Evolutionary conservation across 1,140 invertebrate genomes (phyloP).

Genomic region (Eupristina koningsbergeri): DNA sequence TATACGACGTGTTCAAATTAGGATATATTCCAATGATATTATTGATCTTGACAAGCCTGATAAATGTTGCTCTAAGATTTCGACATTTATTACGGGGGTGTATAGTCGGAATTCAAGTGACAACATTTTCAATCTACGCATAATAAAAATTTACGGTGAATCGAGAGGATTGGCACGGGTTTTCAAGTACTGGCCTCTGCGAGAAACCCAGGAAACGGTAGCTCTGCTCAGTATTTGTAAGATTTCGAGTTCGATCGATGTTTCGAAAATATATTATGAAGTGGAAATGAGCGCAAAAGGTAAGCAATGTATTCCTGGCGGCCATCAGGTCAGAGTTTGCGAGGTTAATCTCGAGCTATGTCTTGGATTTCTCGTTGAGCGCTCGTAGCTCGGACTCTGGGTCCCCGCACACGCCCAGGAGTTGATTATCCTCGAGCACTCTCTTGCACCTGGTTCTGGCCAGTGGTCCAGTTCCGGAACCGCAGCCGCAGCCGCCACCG

Average conservation of each 20-base stretch:
- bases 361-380: neutral
- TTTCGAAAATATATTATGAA: too few species aligned
- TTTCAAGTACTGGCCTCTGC: too few species aligned
- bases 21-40: neutral
- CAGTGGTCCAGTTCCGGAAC: constrained; percentile 18
- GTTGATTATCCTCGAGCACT: neutral
- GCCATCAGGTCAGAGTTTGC: too few species aligned
- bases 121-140: neutral
- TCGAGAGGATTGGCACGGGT: too few species aligned
- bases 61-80: too few species aligned
- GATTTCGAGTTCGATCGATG: neutral
- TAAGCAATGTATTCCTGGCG: too few species aligned
- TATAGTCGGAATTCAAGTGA: neutral
- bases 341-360: too few species aligned
- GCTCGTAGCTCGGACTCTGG: neutral
- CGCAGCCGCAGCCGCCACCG: neutral
- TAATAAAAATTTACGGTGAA: neutral
- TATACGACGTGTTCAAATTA: neutral
- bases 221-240: too few species aligned
- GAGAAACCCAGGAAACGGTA: neutral
- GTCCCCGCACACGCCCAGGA: neutral
- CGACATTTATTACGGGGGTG: too few species aligned
- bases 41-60: neutral
- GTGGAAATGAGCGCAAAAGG: too few species aligned
- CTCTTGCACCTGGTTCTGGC: neutral